Evolutionary conservation across 2,797 vertebrate species (phyloP), one percentile per base, ranked within the genome.

Genomic region (Pangasius macronema): DNA sequence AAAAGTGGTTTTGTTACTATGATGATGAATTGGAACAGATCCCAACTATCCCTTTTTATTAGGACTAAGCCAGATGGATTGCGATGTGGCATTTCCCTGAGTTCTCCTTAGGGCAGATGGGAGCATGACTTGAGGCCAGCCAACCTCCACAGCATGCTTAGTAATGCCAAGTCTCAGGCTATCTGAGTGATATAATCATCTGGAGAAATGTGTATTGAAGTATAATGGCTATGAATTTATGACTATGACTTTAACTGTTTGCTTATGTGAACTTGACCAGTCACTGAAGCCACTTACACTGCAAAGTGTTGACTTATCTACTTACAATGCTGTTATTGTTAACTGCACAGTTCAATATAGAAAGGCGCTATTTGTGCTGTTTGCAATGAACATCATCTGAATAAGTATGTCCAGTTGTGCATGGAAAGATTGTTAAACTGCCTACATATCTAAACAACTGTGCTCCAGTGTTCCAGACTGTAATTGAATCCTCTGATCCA

Each of bases 121-220:
- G 84, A 90, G 90, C 88, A 39, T 92, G 95, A 94, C 96, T 42
- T 96, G 93, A 94, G 97, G 98, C 96, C 96, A 96, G 93, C 94
- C 96, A 98, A 96, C 97, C 97, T 96, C 83, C 91, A 96, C 96
- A 91, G 92, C 95, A 93, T 88, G 65, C 79, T 92, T 81, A 84
- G 24, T 76, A 89, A 30, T 68, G 30, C 14, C 36, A 63, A 61
- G 79, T 57, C 53, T 55, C 51, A 57, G 76, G 14, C n/a, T 63
- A 46, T 42, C 7, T 68, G 39, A 81, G 70, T 76, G 13, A 57
- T 68, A 61, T 39, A 67, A 24, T 33, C 2, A 10, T 88, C 16
- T 53, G 75, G 77, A 88, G 59, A 16, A 20, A 82, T 70, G 73
- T 49, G 3, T 61, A 72, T 30, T 86, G 30, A 75, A 68, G 33